phyloP scores from a whole-genome alignment of 2,888 invertebrate species.

The Lucinisca nassula region DNA sequence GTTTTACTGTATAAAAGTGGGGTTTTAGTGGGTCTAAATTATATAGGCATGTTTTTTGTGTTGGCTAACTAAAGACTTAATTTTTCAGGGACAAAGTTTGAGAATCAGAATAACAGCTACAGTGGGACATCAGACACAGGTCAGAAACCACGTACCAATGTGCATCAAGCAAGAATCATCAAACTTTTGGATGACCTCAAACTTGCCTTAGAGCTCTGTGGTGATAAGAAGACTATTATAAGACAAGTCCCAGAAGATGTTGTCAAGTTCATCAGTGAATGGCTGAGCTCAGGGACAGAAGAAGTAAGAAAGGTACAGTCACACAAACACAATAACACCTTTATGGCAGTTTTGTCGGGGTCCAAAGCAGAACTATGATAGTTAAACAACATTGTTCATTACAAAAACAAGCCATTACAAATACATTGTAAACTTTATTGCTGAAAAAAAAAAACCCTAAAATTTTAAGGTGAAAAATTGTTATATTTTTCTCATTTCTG shows the following conservation, averaged over 20 bases:
- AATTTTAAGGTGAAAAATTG: no score
- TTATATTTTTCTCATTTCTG: no score
- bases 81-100: conserved; percentile 65
- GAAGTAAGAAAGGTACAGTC: conserved; percentile 42
- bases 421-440: no score
- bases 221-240: conserved; percentile 46
- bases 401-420: no score
- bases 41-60: no score
- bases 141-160: conserved; percentile 42
- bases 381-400: no score
- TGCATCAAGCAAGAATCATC: conserved; percentile 58
- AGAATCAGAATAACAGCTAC: conserved; percentile 50
- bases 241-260: conserved; percentile 66
- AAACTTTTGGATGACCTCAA: conserved; percentile 69
- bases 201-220: conserved; percentile 64
- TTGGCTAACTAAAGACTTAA: no score
- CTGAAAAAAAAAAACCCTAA: no score
- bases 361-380: no score
- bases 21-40: no score
- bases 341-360: not conserved
- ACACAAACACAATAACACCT: not conserved
- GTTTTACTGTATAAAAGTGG: no score
- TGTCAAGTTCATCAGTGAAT: conserved; percentile 39
- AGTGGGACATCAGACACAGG: conserved; percentile 55
- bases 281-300: conserved; percentile 55